Evolutionary conservation across 2,797 vertebrate species (phyloP).

Genomic region (Yasuhikotakia modesta): DNA sequence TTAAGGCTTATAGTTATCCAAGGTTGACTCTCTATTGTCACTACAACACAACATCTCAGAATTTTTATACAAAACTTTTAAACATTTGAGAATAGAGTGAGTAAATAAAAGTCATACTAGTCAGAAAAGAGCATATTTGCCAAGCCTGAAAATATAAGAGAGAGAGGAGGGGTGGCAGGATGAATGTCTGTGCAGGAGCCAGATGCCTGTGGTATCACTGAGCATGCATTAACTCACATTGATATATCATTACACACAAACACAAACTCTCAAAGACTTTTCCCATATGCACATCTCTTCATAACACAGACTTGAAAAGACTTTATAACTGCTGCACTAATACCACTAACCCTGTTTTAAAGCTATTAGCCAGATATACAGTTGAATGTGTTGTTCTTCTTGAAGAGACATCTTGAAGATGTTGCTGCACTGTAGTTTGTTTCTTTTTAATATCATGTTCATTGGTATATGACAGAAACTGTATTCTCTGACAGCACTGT

Average conservation of each 20-base stretch:
- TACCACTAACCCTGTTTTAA: constrained; percentile 3
- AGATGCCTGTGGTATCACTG: constrained; percentile 40
- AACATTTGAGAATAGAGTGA: too few species aligned
- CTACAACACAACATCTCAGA: too few species aligned
- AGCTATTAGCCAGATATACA: background rate
- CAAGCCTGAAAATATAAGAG: background rate
- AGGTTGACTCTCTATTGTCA: too few species aligned
- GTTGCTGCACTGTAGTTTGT: background rate
- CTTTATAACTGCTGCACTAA: constrained; percentile 19
- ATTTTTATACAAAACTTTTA: too few species aligned
- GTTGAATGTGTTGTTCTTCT: background rate
- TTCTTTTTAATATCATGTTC: too few species aligned
- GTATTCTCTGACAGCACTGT: too few species aligned
- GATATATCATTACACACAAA: constrained; percentile 40
- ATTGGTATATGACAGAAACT: too few species aligned
- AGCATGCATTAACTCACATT: constrained; percentile 29
- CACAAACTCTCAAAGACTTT: constrained; percentile 66
- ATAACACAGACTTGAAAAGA: constrained; percentile 37
- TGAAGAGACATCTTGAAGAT: background rate
- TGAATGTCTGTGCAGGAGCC: constrained; percentile 9
- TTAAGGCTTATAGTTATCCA: too few species aligned
- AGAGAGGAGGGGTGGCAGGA: constrained; percentile 5
- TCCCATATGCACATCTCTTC: constrained; percentile 37
- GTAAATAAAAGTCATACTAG: background rate
- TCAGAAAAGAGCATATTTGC: background rate